A percentile compares a stretch with the other conserved stretches of the same genome.
Conservation (phyloP, 2,888 invertebrate species). For the Fragum fragum region DNA sequence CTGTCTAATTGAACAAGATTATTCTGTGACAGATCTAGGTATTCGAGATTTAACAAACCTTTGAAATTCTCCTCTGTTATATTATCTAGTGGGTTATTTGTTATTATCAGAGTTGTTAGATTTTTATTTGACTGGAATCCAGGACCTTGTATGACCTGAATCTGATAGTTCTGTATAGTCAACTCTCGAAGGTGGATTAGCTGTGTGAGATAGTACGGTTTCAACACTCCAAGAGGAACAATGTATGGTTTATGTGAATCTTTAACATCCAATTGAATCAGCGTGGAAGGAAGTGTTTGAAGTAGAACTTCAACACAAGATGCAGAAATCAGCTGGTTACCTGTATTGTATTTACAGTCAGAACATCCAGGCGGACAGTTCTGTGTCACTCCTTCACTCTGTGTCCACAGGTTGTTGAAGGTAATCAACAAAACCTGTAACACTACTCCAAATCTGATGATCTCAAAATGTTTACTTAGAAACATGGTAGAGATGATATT, state of each 20-base stretch:
- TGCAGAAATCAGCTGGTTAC: conserved; percentile 48
- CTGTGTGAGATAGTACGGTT: conserved; percentile 38
- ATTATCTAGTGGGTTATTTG: conserved; percentile 49
- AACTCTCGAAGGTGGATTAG: conserved; percentile 54
- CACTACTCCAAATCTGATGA: too few species aligned
- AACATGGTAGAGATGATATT: too few species aligned
- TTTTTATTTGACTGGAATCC: conserved; percentile 49
- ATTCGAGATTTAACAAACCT: conserved; percentile 65
- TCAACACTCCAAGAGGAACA: conserved; percentile 42
- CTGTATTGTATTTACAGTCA: conserved; percentile 44
- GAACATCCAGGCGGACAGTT: conserved; percentile 48
- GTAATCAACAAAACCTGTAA: too few species aligned
- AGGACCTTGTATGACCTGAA: conserved; percentile 53
- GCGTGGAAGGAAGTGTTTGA: conserved; percentile 43
- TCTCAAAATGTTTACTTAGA: too few species aligned
- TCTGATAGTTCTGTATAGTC: conserved; percentile 55
- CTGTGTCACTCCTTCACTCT: neutral
- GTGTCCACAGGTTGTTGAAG: neutral
- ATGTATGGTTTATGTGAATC: neutral
- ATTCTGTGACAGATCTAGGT: conserved; percentile 67
- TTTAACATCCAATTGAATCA: neutral
- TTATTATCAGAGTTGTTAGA: conserved; percentile 60
- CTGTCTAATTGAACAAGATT: conserved; percentile 46
- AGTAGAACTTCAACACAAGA: conserved; percentile 56
- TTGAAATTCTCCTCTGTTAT: conserved; percentile 55